Evolutionary conservation across 2,113 vertebrate genomes (phyloP).

Genomic region (Semnornis frantzii): DNA sequence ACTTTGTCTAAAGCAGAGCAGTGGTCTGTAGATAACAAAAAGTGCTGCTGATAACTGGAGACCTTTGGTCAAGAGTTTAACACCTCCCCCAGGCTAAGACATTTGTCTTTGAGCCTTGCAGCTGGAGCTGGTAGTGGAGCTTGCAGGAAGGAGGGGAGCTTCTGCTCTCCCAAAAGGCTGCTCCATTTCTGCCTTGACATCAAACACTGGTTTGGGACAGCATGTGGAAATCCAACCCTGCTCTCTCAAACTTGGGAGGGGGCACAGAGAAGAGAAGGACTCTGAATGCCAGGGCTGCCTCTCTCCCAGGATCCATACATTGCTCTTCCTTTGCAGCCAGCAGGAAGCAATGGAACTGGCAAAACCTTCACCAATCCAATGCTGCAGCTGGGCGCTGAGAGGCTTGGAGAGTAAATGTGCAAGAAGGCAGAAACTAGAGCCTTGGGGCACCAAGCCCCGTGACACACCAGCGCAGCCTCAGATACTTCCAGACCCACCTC

Average conservation of each 20-base stretch:
- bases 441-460: neutral
- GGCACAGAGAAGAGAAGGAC: neutral
- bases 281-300: neutral
- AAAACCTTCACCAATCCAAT: neutral
- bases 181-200: neutral
- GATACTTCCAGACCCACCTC: neutral
- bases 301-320: accelerated
- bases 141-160: neutral
- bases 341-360: neutral
- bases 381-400: neutral
- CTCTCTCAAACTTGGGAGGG: neutral
- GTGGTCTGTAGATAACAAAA: neutral
- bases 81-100: neutral
- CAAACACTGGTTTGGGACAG: neutral
- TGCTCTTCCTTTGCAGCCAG: neutral
- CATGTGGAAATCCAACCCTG: neutral
- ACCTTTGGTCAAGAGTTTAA: neutral
- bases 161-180: neutral
- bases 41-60: neutral
- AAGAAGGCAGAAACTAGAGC: neutral
- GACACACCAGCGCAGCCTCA: neutral
- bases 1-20: neutral
- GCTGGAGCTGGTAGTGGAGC: neutral
- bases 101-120: neutral
- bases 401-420: neutral